Evolutionary conservation across 37 sponge, comb jelly and placozoan genomes (phyloP), one percentile per base, ranked within the genome.

Genomic region (Ianthella basta): DNA sequence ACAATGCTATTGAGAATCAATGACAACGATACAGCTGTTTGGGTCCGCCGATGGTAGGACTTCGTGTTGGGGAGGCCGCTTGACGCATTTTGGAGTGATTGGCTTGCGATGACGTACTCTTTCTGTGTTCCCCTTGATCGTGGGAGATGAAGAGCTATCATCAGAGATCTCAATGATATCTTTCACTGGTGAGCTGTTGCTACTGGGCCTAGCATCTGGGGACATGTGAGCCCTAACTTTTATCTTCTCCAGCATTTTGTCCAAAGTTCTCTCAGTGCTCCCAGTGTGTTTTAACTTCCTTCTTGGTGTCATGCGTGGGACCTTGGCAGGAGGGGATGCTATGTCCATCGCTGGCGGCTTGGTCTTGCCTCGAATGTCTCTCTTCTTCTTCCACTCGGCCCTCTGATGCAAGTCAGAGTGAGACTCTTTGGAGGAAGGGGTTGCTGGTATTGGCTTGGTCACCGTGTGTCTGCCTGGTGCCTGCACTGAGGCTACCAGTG

Each of bases 171-270:
- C 41, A 10, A 72, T 6, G 8, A 72, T 10, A 34, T 72, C 73
- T 33, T 72, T 72, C 35, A 32, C 39, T 14, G 73, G 73, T 12
- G 37, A 33, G 19, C 73, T 32, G 39, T 38, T 40, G n/a, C n/a
- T n/a, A n/a, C n/a, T n/a, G n/a, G n/a, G n/a, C 37, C 32, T 40
- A 10, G 10, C 73, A 37, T 12, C 30, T 38, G 40, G 40, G 10
- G 4, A 8, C 14, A 21, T 30, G 8, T 30, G 16, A 30, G 73
- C 73, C 19, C 39, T 72, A 34, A 40, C 14, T 37, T 72, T 72
- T 40, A 72, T 72, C 39, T 37, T 19, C 30, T 72, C 73, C 38
- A 72, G 19, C 73, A 72, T 72, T 72, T 72, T 72, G 19, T 72
- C 73, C 30, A 72, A 32, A 20, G 73, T 72, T 37, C 19, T 72